Evolutionary conservation across 2,797 vertebrate genomes (phyloP).

Genomic region (Phrynocephalus forsythii): DNA sequence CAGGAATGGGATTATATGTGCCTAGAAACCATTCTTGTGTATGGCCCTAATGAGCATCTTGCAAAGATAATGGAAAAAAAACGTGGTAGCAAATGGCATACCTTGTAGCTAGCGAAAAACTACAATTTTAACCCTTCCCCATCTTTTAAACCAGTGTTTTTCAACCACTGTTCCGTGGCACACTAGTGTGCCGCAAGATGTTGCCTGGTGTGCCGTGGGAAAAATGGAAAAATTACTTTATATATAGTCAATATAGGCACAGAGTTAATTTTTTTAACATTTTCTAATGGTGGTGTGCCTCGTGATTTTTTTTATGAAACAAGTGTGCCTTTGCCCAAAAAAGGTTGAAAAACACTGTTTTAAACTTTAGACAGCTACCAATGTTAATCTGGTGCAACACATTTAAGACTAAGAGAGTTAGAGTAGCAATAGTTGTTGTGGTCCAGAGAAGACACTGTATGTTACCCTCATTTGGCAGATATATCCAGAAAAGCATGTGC

Average conservation of each 20-base stretch:
- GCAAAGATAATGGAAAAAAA: constrained; percentile 27
- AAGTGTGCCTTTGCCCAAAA: too few relatives aligned
- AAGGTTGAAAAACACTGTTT: too few relatives aligned
- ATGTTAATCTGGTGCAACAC: neutral
- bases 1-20: neutral
- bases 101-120: constrained; percentile 1
- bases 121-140: too few relatives aligned
- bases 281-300: too few relatives aligned
- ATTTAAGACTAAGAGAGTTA: neutral
- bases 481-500: neutral
- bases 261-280: too few relatives aligned
- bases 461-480: neutral
- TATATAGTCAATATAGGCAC: too few relatives aligned
- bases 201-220: too few relatives aligned
- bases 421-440: neutral
- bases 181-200: too few relatives aligned
- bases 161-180: too few relatives aligned
- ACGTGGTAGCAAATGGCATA: constrained; percentile 6
- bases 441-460: neutral
- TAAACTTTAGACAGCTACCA: neutral
- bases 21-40: constrained; percentile 15
- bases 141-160: neutral
- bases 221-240: too few relatives aligned
- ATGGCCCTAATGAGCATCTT: constrained; percentile 11
- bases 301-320: too few relatives aligned